phyloP scores from a whole-genome alignment of 2,797 vertebrate species.

The Alectoris magna region DNA sequence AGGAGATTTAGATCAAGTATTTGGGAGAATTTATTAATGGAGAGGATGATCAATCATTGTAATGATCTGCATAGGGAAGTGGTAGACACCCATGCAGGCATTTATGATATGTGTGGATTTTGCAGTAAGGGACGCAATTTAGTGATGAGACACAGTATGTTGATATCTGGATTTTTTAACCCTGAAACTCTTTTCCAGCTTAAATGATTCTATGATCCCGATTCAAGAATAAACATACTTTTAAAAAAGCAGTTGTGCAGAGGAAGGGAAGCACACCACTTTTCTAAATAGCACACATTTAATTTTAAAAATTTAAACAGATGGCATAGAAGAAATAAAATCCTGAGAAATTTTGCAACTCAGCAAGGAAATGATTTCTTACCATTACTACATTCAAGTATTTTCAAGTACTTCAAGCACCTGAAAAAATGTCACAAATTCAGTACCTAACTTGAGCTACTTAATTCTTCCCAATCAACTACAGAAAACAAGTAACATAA shows the following conservation, averaged over 20 bases:
- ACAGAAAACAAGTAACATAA: background rate
- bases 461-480: background rate
- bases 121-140: too few species aligned
- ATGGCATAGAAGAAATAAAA: background rate
- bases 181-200: background rate
- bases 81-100: too few species aligned
- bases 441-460: background rate
- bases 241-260: background rate
- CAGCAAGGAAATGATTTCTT: background rate
- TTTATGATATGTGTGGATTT: too few species aligned
- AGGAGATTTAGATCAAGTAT: too few species aligned
- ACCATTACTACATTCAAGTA: background rate
- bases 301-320: background rate
- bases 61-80: too few species aligned
- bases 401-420: background rate
- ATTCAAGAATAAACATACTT: background rate
- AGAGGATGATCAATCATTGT: too few species aligned
- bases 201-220: background rate
- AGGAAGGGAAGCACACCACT: background rate
- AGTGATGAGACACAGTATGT: too few species aligned
- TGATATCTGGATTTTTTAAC: background rate
- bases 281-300: background rate
- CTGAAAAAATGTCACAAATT: background rate
- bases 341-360: background rate
- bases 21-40: too few species aligned